phyloP scores from a whole-genome alignment of 2,888 invertebrate genomes.

The Drosophila meridionalis region DNA sequence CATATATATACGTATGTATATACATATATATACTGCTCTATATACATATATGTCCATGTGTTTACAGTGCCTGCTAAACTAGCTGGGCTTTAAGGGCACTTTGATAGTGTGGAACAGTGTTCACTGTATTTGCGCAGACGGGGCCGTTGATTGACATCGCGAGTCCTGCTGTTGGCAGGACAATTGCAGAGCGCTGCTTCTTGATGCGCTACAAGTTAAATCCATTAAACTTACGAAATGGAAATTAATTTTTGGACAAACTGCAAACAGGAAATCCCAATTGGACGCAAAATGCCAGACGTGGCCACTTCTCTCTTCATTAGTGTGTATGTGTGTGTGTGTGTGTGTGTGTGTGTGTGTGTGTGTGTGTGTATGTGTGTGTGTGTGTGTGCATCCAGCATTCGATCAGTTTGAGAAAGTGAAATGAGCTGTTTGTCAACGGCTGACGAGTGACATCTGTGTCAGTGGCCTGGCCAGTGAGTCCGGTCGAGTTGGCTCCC shows the following conservation, averaged over 20 bases:
- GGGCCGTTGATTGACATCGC: slow-evolving; percentile 24
- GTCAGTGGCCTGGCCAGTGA: slow-evolving; percentile 29
- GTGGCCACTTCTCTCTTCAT: slow-evolving; percentile 1
- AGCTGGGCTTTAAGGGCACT: slow-evolving; percentile 6
- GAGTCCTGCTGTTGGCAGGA: slow-evolving; percentile 14
- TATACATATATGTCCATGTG: background rate
- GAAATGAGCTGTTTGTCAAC: slow-evolving; percentile 69
- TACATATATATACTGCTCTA: background rate
- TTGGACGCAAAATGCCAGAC: slow-evolving; percentile 21
- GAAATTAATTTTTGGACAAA: slow-evolving; percentile 67
- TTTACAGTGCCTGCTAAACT: background rate
- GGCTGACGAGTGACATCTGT: slow-evolving; percentile 52
- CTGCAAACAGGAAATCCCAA: slow-evolving; percentile 22
- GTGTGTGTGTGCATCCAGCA: slow-evolving; percentile 11
- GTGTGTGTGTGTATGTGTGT: slow-evolving; percentile 9
- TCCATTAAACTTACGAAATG: slow-evolving; percentile 75
- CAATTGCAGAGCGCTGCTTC: slow-evolving; percentile 11
- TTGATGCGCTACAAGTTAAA: slow-evolving; percentile 69
- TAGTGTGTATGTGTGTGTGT: slow-evolving; percentile 2
- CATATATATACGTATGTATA: background rate
- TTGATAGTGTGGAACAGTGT: background rate
- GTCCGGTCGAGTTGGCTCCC: slow-evolving; percentile 21
- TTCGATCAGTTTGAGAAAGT: slow-evolving; percentile 66
- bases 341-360: slow-evolving; percentile 24
- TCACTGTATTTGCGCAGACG: slow-evolving; percentile 1